Base-by-base conservation (phyloP, 2,113 vertebrate species). In the Melanotaenia duboulayi region DNA sequence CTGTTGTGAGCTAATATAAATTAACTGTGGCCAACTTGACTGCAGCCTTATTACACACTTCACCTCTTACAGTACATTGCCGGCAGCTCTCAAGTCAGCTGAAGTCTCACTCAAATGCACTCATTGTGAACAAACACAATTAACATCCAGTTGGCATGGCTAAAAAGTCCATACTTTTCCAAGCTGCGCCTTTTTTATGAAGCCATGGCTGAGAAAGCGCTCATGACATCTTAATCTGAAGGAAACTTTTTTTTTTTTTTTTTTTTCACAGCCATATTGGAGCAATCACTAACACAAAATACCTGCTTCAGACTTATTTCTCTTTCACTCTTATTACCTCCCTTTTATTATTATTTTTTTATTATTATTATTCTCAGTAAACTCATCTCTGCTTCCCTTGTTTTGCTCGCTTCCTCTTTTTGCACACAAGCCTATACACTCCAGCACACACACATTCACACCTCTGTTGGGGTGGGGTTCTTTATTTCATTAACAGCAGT, bases 401-500 rank as follows among this genome's bases (percentile, higher is more conserved):
- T 48, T 25, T 63, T 14, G 19, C 32, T 51, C 25, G n/a, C n/a
- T 59, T 12, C 60, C 1, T 57, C 40, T 63, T 14, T 77, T 55
- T 62, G 32, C 76, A 60, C 63, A 63, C 61, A 79, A 25, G 22
- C 58, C 49, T 52, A 25, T 50, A 82, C 52, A 70, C 59, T 48
- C 54, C 54, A 52, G 61, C 63, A 76, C 42, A 56, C 50, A 63
- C 58, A 49, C 46, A 17, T 66, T 57, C 71, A 59, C 86, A 69
- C 81, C 83, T 90, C 78, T 76, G 73, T 55, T 54, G 68, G 88
- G 84, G 82, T 69, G 84, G 83, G 82, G 85, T 79, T 90, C 85
- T 84, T 91, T 90, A 92, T 92, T 90, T 84, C 84, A 91, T 92
- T 90, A 91, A 85, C 84, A 82, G 85, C 83, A 59, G 65, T 75